These are phyloP conservation scores for Poeciliopsis gracilis DNA, from an alignment of 2,797 vertebrate species.

Conservation along the genomic window DNA sequence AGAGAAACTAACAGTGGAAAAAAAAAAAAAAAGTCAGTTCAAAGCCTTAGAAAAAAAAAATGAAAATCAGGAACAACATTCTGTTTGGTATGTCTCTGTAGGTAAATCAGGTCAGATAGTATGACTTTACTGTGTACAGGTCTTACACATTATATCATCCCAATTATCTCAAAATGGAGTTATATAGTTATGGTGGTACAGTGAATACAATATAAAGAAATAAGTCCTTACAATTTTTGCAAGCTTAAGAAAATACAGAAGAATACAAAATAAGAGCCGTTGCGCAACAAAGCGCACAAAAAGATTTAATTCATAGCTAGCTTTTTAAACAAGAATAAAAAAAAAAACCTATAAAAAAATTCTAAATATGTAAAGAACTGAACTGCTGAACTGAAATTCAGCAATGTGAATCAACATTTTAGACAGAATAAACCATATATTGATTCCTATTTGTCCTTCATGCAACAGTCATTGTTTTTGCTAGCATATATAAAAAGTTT, in stretches of 20 bases:
- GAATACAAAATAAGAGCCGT: neutral
- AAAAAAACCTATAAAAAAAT: neutral
- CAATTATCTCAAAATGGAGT: neutral
- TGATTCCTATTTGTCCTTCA: too few relatives aligned
- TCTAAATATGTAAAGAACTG: neutral
- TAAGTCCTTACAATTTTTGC: neutral
- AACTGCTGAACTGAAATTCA: neutral
- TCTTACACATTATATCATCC: neutral
- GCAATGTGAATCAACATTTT: neutral
- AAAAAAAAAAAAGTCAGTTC: neutral
- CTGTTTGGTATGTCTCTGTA: neutral
- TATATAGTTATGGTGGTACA: neutral
- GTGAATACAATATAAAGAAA: neutral
- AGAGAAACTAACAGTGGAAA: neutral
- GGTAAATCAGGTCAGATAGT: neutral
- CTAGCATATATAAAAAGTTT: neutral
- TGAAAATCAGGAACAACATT: neutral
- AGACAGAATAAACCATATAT: too few relatives aligned
- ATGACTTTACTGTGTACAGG: neutral
- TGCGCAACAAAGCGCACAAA: neutral
- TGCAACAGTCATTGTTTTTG: too few relatives aligned
- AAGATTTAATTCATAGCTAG: neutral
- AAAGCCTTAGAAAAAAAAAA: neutral
- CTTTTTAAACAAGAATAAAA: neutral
- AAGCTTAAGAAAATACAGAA: neutral